phyloP scores from a whole-genome alignment of 2,113 vertebrate genomes.

The Bos indicus region DNA sequence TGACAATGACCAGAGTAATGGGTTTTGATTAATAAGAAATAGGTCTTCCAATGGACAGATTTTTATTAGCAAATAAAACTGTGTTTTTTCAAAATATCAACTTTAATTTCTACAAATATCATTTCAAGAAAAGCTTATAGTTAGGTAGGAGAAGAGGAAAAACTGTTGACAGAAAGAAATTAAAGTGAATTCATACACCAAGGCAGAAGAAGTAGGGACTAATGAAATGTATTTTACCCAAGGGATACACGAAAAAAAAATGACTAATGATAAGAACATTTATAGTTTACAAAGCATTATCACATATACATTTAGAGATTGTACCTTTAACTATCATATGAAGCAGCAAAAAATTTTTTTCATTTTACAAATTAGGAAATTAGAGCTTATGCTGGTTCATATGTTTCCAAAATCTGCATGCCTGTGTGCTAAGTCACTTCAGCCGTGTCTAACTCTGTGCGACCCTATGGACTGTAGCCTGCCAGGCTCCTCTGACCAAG shows the following conservation, averaged over 20 bases:
- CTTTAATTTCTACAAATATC: not conserved
- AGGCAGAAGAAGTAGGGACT: not conserved
- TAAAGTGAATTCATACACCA: not conserved
- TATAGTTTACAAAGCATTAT: not conserved
- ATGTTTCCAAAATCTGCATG: not conserved
- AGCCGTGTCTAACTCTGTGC: not conserved
- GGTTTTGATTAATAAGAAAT: conserved; percentile 1
- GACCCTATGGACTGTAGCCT: not conserved
- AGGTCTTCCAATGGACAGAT: not conserved
- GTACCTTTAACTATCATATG: not conserved
- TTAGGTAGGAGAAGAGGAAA: not conserved
- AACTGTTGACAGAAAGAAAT: not conserved
- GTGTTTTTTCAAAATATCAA: not conserved
- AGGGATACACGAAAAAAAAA: not conserved
- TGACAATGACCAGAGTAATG: not conserved
- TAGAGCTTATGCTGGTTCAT: not conserved
- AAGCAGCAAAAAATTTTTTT: not conserved
- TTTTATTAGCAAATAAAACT: conserved; percentile 1
- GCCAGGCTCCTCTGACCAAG: not conserved
- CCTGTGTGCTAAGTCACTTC: not conserved
- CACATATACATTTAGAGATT: not conserved
- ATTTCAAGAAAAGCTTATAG: not conserved
- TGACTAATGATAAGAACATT: not conserved
- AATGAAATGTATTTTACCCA: not conserved
- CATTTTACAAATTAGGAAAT: not conserved